Base-by-base conservation (phyloP, 2,113 vertebrate genomes). In the Ailurus styani region DNA sequence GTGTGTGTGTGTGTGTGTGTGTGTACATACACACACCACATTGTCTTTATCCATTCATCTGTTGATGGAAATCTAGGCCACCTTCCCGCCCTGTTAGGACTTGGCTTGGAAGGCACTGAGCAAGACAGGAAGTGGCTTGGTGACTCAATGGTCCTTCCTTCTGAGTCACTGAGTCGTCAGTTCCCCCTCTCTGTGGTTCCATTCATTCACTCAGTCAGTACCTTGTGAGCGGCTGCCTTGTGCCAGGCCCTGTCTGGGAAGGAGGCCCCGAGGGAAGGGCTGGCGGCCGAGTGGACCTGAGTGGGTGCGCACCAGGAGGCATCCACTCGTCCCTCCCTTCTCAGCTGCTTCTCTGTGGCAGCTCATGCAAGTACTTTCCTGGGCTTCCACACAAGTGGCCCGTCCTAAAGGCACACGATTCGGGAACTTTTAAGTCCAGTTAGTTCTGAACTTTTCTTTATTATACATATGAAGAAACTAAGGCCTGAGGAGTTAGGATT, bases 91-190 rank as follows among this genome's bases (percentile, higher is more conserved):
- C 31, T 62, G 21, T 90, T 62, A 45, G 64, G 84, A 88, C 29
- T 86, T 82, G 72, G 55, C 79, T 20, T 79, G 64, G 66, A 92
- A 70, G 50, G 40, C 87, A 78, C 47, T 64, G 37, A 73, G 75
- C 87, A 94, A 87, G 73, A 45, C 86, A 92, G 94, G 94, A 97
- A 96, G 94, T 97, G 92, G 79, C 87, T 68, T 77, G 2, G 60
- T 98, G 94, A 97, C 87, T 96, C 94, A 95, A 47, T 64, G 37
- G 73, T 31, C 47, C 93, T 81, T 90, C 75, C 95, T 91, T 90
- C 79, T 91, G 97, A 98, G 78, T 91, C 78, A 94, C 52, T 25
- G 20, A 95, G 23, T 31, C 85, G 83, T 62, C 73, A 87, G 52
- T 78, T 83, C 40, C 62, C 40, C 72, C 66, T 72, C 78, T 96